phyloP scores from a whole-genome alignment of 2,113 vertebrate genomes.

The Sebastes fasciatus region DNA sequence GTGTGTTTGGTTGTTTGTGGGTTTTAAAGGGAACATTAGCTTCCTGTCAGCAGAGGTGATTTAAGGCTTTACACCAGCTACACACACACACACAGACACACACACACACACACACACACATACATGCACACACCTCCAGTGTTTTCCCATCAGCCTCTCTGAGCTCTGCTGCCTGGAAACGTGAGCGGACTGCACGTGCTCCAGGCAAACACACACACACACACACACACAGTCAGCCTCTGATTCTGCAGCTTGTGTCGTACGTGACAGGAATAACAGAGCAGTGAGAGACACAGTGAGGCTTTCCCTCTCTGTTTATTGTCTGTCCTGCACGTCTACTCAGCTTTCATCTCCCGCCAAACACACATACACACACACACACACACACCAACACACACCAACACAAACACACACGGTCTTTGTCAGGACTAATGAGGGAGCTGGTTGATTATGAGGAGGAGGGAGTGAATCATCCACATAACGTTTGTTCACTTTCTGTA shows the following conservation, averaged over 20 bases:
- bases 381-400: conserved; percentile 8
- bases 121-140: conserved; percentile 5
- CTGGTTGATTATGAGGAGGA: background rate
- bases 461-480: background rate
- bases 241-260: conserved; percentile 38
- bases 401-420: background rate
- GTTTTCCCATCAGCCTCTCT: conserved; percentile 39
- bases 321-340: conserved; percentile 53
- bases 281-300: conserved; percentile 17
- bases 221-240: background rate
- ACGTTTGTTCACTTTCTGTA: background rate
- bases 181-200: conserved; percentile 53
- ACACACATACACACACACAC: conserved; percentile 13
- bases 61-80: background rate
- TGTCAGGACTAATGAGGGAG: conserved; percentile 45
- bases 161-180: conserved; percentile 52
- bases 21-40: background rate
- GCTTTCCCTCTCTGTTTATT: conserved; percentile 37
- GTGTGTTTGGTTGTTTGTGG: background rate
- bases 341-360: conserved; percentile 50
- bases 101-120: background rate
- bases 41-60: conserved; percentile 2
- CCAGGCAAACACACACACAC: conserved; percentile 13
- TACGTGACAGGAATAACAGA: conserved; percentile 60
- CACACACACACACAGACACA: conserved; percentile 3